Evolutionary conservation across 1,140 invertebrate genomes (phyloP).

Genomic region (Armadillidium nasatum): DNA sequence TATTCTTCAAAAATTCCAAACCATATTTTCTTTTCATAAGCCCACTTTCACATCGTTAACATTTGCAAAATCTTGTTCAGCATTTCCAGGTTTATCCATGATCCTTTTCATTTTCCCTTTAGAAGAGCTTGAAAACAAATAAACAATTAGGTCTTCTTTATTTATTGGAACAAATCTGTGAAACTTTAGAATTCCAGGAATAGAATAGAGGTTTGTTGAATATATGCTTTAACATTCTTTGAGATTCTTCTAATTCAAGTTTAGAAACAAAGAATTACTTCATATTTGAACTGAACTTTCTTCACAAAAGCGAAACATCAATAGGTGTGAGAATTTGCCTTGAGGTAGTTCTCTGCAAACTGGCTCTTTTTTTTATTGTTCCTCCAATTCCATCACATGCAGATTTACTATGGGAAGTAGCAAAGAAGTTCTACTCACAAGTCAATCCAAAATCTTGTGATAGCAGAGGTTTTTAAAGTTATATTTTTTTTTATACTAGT

Average conservation of each 20-base stretch:
- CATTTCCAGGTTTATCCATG: background rate
- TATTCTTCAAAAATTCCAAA: background rate
- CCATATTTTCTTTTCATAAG: background rate
- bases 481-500: background rate
- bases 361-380: background rate
- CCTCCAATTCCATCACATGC: background rate
- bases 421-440: slow-evolving; percentile 10
- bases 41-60: background rate
- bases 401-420: background rate
- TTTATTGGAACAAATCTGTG: background rate
- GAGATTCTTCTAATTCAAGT: background rate
- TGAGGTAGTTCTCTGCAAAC: no score
- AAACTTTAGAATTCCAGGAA: background rate
- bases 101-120: background rate
- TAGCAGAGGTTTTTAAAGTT: slow-evolving; percentile 6
- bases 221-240: background rate
- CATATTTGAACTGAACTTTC: background rate
- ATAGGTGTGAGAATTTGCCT: background rate
- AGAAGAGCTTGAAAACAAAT: background rate
- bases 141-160: background rate
- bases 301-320: background rate
- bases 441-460: slow-evolving; percentile 13
- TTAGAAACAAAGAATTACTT: background rate
- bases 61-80: background rate
- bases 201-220: background rate